phyloP scores from a whole-genome alignment of 2,888 invertebrate species.

The Melipona bicolor region DNA sequence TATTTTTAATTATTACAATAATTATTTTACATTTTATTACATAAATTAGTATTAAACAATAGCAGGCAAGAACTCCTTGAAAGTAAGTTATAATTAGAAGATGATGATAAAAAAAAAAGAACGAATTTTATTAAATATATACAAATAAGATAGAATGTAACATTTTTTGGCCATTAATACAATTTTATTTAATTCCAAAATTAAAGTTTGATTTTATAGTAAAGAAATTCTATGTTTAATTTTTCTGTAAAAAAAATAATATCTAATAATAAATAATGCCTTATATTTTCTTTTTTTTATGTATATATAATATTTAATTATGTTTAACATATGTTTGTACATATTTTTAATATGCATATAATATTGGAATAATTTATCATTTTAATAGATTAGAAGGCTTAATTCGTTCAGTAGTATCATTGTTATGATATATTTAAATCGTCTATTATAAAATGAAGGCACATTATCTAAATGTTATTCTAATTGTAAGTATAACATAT shows the following conservation, averaged over 20 bases:
- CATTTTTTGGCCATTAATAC: background rate
- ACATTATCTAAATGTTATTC: conserved; percentile 11
- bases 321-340: conserved; percentile 20
- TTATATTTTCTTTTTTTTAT: conserved; percentile 32
- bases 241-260: conserved; percentile 24
- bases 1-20: conserved; percentile 10
- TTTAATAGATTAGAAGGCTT: conserved; percentile 10
- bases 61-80: background rate
- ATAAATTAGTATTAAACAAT: background rate
- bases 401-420: conserved; percentile 1
- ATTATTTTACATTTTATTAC: background rate
- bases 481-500: background rate
- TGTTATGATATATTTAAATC: background rate
- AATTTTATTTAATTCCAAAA: background rate
- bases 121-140: background rate
- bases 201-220: background rate
- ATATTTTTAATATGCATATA: conserved; percentile 26
- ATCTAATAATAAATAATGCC: conserved; percentile 21
- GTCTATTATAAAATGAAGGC: conserved; percentile 22
- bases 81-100: background rate
- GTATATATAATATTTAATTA: conserved; percentile 22
- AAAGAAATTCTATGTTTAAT: background rate
- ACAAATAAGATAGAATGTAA: background rate
- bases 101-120: background rate
- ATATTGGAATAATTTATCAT: conserved; percentile 25